Evolutionary conservation across 2,888 invertebrate genomes (phyloP), one percentile per base, ranked within the genome.

Genomic region (Dynastes hyllus): DNA sequence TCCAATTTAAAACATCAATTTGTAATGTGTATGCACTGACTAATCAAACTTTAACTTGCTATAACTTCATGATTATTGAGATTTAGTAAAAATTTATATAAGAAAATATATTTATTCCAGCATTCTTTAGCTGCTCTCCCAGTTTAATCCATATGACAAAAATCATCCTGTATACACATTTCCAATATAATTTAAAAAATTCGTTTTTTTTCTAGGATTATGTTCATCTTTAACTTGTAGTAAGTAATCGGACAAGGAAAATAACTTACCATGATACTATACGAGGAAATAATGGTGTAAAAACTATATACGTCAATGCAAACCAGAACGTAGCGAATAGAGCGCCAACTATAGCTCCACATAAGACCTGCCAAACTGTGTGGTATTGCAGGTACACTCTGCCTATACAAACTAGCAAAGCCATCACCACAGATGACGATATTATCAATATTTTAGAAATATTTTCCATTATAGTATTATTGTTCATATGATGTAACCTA

Each of bases 381-480:
- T 97, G 97, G 88, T 98, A 97, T 86, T 94, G 93, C 81, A 97
- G 91, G 88, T 97, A 97, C 80, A 97, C 93, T 86, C 97, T 93
- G 87, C 91, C 93, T 86, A 92, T 89, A 86, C 93, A 92, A 73
- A 94, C 94, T 81, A 93, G 88, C 70, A 91, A 82, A 16, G 94
- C 92, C 84, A 92, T 87, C 51, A 89, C 84, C 81, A 93, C 87
- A 83, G 93, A 93, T 65, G 92, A 91, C 55, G 92, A 90, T 76
- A 94, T 92, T 83, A 94, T 93, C 70, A 93, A 89, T 82, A 93
- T 90, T 86, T 94, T 92, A 92, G 95, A 95, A 83, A 95, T 88
- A 84, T 93, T 93, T 85, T 95, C 95, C 86, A 94, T 92, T 85
- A 95, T 92, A 85, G 93, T 93, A 86, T 94, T 95, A 87, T 94